Percentiles rank a stretch among this genome's conserved stretches.
Evolutionary conservation across 2,113 vertebrate species (phyloP).

Genomic region (Bufo bufo): DNA sequence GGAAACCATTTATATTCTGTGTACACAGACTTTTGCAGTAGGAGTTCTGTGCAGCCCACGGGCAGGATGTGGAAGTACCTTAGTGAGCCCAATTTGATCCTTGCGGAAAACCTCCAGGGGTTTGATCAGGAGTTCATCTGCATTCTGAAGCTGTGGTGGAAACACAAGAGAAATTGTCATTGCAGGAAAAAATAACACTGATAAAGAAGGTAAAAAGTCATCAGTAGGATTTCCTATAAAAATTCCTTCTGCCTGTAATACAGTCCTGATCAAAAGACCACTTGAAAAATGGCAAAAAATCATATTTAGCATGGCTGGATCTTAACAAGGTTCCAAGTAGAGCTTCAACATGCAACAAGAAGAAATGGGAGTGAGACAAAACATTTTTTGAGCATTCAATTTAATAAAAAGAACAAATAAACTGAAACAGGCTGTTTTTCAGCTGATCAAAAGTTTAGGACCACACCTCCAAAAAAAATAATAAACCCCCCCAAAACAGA

Average conservation of each 20-base stretch:
- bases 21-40: neutral
- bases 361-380: no score
- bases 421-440: no score
- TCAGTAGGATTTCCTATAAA: neutral
- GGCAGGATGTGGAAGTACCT: conserved; percentile 75
- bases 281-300: no score
- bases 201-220: neutral
- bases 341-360: no score
- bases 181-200: neutral
- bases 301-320: no score
- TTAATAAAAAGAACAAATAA: no score
- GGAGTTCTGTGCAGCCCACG: neutral
- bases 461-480: no score
- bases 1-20: neutral
- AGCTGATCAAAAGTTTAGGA: no score
- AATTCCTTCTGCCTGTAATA: neutral
- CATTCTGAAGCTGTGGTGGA: conserved; percentile 86
- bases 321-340: no score
- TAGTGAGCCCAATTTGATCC: conserved; percentile 93
- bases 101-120: conserved; percentile 95
- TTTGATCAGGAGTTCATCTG: conserved; percentile 92
- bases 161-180: neutral
- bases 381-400: no score
- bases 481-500: no score
- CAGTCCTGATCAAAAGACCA: no score